Base-by-base conservation (phyloP, 2,113 vertebrate genomes). In the Centropus unirufus region DNA sequence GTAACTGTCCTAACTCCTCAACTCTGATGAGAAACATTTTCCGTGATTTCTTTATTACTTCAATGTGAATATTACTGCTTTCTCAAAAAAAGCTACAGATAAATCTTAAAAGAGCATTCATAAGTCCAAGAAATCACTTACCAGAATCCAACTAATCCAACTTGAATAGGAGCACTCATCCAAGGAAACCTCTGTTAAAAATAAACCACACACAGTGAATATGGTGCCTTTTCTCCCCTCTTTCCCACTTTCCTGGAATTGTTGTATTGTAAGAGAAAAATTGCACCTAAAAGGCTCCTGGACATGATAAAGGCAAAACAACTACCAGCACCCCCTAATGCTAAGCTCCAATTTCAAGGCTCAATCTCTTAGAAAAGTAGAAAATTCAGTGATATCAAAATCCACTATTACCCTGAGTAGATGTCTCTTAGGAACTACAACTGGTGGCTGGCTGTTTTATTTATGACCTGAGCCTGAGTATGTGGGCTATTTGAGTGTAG, bases 151-250 rank as follows among this genome's bases (percentile, higher is more conserved):
- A 99, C 99, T 97, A 99, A 95, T 93, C 98, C 98, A 84, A 99
- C 99, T 97, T 99, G 99, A 98, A 99, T 99, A 51, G 99, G 99
- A 68, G 99, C 99, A n/a, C 97, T 99, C 99, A 99, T 99, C 99
- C 99, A 99, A 9, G 99, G 99, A 95, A 99, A 99, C 91, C 97
- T 98, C 99, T 97, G 97, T 98, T 39, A 88, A 91, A 97, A 96
- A 81, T 11, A 79, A 95, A 92, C 4, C 4, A 0, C 4, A 61
- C 14, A 40, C 8, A 42, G 58, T 97, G n/a, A 97, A 32, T 8
- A 51, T 7, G 21, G 17, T 36, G n/a, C 34, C 21, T 62, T 87
- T 76, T 34, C 59, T 49, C 22, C n/a, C 46, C 4, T 9, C 1
- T 39, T 74, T 92, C 57, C 51, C 20, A 51, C 30, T 21, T 89